Percentiles rank a stretch among this genome's conserved stretches.
These are phyloP conservation scores for Diplogasteroides magnus DNA, from an alignment of 1,140 invertebrate genomes.

Conservation along the genomic window DNA sequence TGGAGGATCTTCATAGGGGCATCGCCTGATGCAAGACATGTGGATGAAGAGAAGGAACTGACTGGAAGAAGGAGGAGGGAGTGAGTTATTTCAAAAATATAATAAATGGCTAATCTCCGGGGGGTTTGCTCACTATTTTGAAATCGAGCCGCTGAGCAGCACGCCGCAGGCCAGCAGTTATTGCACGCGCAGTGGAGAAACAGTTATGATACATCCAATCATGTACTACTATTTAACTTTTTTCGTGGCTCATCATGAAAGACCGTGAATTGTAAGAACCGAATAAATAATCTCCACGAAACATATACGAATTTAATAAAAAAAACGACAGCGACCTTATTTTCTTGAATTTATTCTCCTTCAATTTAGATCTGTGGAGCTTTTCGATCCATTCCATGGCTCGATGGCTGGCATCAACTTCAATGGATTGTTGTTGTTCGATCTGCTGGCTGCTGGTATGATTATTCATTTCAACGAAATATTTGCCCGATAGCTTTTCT, in stretches of 20 bases:
- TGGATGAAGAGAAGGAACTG: conserved; percentile 2
- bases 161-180: too few relatives aligned
- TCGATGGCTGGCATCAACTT: conserved; percentile 47
- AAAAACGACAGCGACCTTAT: too few relatives aligned
- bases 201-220: too few relatives aligned
- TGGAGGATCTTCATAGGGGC: conserved; percentile 38
- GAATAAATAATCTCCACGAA: too few relatives aligned
- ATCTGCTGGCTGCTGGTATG: conserved; percentile 44
- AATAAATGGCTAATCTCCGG: background rate
- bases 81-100: background rate
- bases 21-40: conserved; percentile 38
- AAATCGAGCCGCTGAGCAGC: too few relatives aligned
- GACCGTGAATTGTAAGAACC: too few relatives aligned
- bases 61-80: conserved; percentile 3
- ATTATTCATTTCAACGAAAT: conserved; percentile 1
- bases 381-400: conserved; percentile 45
- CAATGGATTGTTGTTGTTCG: conserved; percentile 42
- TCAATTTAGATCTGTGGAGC: conserved; percentile 13
- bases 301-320: too few relatives aligned
- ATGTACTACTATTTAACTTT: too few relatives aligned
- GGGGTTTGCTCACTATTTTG: background rate
- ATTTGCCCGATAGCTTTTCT: too few relatives aligned
- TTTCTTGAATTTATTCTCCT: too few relatives aligned
- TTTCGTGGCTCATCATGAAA: too few relatives aligned
- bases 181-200: too few relatives aligned